Conservation (phyloP, 2,888 invertebrate genomes). For the Ophraella communa region DNA sequence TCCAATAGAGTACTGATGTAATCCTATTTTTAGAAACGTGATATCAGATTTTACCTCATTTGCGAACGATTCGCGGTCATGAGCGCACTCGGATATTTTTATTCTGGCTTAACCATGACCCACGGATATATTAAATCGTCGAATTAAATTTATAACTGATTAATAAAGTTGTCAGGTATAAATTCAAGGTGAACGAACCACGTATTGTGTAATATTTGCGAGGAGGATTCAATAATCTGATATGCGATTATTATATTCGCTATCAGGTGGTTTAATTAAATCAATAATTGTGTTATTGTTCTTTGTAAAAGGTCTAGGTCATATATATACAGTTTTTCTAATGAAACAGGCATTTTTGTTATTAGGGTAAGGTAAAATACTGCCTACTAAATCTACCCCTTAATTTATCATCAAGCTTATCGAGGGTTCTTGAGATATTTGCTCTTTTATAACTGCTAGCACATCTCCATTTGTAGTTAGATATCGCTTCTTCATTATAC, state of each 20-base stretch:
- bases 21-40: conserved; percentile 47
- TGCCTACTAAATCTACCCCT: too few species aligned
- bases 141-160: neutral
- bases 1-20: conserved; percentile 42
- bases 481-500: too few species aligned
- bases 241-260: neutral
- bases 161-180: neutral
- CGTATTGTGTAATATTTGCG: neutral
- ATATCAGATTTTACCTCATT: conserved; percentile 46
- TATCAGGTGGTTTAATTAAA: too few species aligned
- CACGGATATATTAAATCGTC: neutral
- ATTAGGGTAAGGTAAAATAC: too few species aligned
- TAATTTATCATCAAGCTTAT: too few species aligned
- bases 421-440: too few species aligned
- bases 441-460: too few species aligned
- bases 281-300: too few species aligned
- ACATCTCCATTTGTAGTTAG: too few species aligned
- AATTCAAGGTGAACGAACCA: neutral
- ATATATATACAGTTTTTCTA: too few species aligned
- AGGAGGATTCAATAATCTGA: neutral
- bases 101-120: conserved; percentile 7
- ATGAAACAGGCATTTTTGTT: too few species aligned
- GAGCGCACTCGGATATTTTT: conserved; percentile 4
- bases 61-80: conserved; percentile 28
- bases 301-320: too few species aligned